phyloP scores from a whole-genome alignment of 2,797 vertebrate genomes.

The Mus spretus region DNA sequence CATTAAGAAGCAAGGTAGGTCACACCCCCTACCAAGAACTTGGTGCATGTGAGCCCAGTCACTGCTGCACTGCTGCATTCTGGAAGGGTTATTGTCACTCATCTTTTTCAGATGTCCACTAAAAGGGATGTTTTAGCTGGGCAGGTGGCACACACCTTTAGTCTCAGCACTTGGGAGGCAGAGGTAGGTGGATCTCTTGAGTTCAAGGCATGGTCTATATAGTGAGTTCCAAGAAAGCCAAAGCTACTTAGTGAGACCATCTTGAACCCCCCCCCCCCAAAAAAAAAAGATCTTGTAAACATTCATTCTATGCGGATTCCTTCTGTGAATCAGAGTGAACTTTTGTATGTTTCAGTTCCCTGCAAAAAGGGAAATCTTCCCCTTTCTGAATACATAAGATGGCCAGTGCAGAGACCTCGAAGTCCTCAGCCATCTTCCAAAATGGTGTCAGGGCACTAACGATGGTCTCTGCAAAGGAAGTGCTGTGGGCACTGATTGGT shows the following conservation, averaged over 20 bases:
- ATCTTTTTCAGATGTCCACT: neutral
- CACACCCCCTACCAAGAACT: neutral
- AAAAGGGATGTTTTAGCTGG: neutral
- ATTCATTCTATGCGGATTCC: neutral
- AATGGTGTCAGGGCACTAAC: neutral
- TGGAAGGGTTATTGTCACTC: neutral
- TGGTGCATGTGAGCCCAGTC: neutral
- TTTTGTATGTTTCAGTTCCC: constrained; percentile 8
- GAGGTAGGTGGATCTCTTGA: neutral
- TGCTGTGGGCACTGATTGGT: too few relatives aligned
- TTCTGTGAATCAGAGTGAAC: constrained; percentile 27
- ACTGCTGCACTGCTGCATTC: neutral
- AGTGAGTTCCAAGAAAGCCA: neutral
- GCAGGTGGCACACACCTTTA: neutral
- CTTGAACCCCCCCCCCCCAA: too few relatives aligned
- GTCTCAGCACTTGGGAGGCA: neutral
- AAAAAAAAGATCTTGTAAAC: neutral
- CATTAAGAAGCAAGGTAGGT: neutral
- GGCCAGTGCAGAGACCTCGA: too few relatives aligned
- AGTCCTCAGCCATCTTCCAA: neutral
- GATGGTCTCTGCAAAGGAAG: too few relatives aligned
- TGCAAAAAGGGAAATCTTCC: neutral
- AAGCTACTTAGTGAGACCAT: neutral
- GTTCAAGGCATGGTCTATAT: too few relatives aligned
- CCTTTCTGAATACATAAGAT: neutral